Evolutionary conservation across 2,888 invertebrate genomes (phyloP).

Genomic region (Theodoxus fluviatilis): DNA sequence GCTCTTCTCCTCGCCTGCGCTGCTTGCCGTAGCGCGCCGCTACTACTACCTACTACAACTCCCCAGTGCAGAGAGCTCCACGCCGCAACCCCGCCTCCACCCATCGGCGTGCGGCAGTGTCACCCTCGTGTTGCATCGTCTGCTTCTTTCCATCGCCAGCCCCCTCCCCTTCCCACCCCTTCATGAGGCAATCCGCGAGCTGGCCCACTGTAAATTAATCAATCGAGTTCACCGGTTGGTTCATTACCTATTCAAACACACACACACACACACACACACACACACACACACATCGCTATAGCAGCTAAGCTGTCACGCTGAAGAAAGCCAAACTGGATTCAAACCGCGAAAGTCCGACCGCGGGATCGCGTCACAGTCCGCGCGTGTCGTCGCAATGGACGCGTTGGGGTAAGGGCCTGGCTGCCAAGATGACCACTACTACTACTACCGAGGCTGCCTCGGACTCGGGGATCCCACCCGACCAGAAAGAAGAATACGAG

Average conservation of each 20-base stretch:
- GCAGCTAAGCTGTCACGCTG: constrained; percentile 30
- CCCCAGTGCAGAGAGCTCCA: no score
- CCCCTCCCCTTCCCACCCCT: no score
- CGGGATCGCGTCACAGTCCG: constrained; percentile 14
- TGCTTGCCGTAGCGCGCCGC: no score
- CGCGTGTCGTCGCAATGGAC: constrained; percentile 31
- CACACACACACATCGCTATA: constrained; percentile 12
- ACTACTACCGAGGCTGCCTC: constrained; percentile 36
- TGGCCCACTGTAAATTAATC: no score
- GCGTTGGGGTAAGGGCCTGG: constrained; percentile 30
- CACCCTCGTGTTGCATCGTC: no score
- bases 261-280: constrained; percentile 19
- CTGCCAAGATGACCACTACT: constrained; percentile 36
- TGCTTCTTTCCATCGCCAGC: no score
- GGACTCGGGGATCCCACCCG: constrained; percentile 37
- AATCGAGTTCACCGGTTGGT: constrained; percentile 37
- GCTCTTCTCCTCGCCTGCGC: no score
- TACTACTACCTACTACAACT: no score
- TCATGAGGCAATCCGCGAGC: no score
- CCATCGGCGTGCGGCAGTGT: constrained; percentile 28
- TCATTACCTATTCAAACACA: constrained; percentile 40
- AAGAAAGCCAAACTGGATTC: constrained; percentile 41
- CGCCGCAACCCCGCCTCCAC: not conserved
- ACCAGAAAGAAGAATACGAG: constrained; percentile 47
- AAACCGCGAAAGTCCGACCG: constrained; percentile 33